Evolutionary conservation across 1,140 invertebrate species (phyloP).

Genomic region (Diorhabda elongata): DNA sequence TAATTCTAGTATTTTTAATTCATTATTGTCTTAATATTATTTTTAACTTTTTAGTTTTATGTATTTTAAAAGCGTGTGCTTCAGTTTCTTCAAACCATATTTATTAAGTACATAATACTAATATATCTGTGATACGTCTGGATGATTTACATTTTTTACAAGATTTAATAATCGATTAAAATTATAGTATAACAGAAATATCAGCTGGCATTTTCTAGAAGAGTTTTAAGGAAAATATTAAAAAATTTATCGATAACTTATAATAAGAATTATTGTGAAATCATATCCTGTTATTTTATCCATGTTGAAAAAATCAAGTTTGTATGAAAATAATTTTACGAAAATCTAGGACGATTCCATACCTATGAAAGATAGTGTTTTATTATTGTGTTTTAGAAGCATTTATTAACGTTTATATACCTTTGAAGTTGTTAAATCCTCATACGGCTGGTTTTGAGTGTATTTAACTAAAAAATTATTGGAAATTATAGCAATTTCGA

Average conservation of each 20-base stretch:
- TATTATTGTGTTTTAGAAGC: conserved; percentile 45
- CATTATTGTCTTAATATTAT: too few species aligned
- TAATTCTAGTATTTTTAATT: too few species aligned
- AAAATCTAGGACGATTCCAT: conserved; percentile 33
- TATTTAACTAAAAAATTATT: conserved; percentile 47
- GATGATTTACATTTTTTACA: conserved; percentile 23
- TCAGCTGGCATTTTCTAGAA: conserved; percentile 33
- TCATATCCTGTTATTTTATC: conserved; percentile 27
- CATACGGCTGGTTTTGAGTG: conserved; percentile 51
- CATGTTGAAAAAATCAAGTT: conserved; percentile 26
- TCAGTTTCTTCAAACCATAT: too few species aligned
- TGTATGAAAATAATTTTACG: conserved; percentile 37
- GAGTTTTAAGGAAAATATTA: conserved; percentile 32
- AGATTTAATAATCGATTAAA: conserved; percentile 35
- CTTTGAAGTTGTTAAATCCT: conserved; percentile 48
- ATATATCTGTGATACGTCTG: too few species aligned
- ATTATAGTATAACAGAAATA: conserved; percentile 33
- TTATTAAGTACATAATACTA: too few species aligned
- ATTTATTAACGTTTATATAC: conserved; percentile 44
- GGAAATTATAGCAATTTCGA: conserved; percentile 49
- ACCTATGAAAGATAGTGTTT: conserved; percentile 24
- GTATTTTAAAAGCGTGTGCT: too few species aligned
- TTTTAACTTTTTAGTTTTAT: too few species aligned
- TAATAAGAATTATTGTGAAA: conserved; percentile 29
- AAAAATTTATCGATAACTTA: conserved; percentile 36